phyloP scores from a whole-genome alignment of 2,113 vertebrate species.

The Alligator sinensis region DNA sequence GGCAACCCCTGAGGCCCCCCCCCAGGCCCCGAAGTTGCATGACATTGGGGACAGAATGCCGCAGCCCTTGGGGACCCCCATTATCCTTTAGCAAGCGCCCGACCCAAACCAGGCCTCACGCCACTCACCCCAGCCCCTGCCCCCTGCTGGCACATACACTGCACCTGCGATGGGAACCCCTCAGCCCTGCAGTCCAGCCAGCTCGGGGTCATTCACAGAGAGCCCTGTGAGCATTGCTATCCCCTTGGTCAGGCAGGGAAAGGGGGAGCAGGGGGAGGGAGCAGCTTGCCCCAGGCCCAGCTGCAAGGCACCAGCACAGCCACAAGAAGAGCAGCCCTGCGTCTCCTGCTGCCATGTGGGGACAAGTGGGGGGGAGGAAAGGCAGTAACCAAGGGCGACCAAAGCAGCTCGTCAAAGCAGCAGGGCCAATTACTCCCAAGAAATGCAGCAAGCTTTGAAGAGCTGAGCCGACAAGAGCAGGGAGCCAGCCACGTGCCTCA shows the following conservation, averaged over 20 bases:
- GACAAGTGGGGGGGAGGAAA: not conserved
- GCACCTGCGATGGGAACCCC: too few species aligned
- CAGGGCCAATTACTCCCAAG: slow-evolving; percentile 2
- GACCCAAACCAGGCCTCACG: too few species aligned
- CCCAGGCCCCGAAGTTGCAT: not conserved
- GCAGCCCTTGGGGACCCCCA: not conserved
- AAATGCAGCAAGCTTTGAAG: rapidly evolving
- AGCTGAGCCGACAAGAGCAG: not conserved
- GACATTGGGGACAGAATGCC: not conserved
- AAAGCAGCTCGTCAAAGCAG: not conserved
- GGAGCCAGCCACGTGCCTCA: not conserved
- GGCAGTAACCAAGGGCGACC: not conserved
- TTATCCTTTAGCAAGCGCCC: too few species aligned
- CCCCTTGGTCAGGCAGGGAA: not conserved
- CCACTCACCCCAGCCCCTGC: too few species aligned
- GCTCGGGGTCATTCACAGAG: too few species aligned
- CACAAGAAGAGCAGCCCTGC: not conserved
- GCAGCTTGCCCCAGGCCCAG: too few species aligned
- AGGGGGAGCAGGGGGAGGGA: not conserved
- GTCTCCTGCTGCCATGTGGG: not conserved
- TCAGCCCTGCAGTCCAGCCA: too few species aligned
- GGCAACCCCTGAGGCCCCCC: not conserved
- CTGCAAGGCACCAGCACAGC: not conserved
- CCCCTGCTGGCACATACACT: too few species aligned
- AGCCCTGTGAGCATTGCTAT: too few species aligned